Evolutionary conservation across 2,888 invertebrate species (phyloP), one percentile per base, ranked within the genome.

Genomic region (Eilema caniola): DNA sequence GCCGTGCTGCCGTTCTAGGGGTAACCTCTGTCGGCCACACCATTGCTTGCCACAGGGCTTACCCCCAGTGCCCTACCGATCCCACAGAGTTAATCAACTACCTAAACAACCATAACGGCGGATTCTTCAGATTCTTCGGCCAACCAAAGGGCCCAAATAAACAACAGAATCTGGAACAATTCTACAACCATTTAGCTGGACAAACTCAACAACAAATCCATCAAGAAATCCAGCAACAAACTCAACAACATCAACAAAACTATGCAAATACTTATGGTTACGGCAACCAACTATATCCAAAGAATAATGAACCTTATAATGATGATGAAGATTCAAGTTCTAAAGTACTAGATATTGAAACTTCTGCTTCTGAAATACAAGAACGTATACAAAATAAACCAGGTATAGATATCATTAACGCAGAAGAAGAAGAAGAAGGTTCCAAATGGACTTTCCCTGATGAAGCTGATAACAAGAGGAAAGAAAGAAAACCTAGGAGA

Each of bases 21-120:
- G 96, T 97, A 82, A 96, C 97, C 3, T 96, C 96, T n/a, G 95
- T 96, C 75, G 90, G 96, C 11, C 96, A 96, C 81, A 89, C 96
- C 0, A 90, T 93, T 0, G 90, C 94, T 24, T 97, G 97, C 82
- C 93, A 96, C 61, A 93, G 95, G 72, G 97, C 97, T 14, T 98
- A 98, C 85, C 96, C 97, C 0, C 95, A 95, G 67, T 98, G 98
- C 84, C 98, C 98, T 0, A 96, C 96, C 64, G 97, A 97, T 86
- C 96, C 97, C 41, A 97, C 97, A 78, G 96, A 96, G 79, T 95
- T 98, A 14, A 96, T 98, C 56, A 95, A 97, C 87, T 98, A 98
- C 88, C 93, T 98, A 66, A 98, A 98, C 92, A 98, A 98, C 89
- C 97, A 98, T 86, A 98, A 98, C 70, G 98, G 98, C 59, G 98